Percentiles rank a stretch among this genome's conserved stretches.
Evolutionary conservation across 53 echinoderm and acorn worm species (phyloP).

Genomic region (Antedon mediterranea): DNA sequence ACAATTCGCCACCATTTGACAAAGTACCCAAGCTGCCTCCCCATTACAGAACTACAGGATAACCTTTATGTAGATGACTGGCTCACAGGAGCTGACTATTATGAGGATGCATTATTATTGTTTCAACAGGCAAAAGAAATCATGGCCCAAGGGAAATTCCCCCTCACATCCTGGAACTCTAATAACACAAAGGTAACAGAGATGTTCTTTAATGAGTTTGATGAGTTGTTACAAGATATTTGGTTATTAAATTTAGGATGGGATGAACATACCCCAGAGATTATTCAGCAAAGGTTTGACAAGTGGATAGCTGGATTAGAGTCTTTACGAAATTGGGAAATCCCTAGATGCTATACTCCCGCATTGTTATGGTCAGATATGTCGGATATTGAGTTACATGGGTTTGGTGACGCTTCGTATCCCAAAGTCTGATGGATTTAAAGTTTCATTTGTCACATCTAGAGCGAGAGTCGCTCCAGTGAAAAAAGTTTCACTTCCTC

Average conservation of each 20-base stretch:
- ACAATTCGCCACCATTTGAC: constrained; percentile 2
- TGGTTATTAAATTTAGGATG: neutral
- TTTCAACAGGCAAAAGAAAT: constrained; percentile 2
- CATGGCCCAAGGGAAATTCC: constrained; percentile 7
- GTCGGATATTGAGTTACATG: constrained; percentile 1
- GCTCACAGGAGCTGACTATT: constrained; percentile 13
- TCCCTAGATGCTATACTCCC: neutral
- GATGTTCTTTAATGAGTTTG: no score
- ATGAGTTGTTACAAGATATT: neutral
- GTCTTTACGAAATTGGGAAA: neutral
- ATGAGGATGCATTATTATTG: constrained; percentile 11
- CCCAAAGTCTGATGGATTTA: neutral
- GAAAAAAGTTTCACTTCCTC: constrained; percentile 8
- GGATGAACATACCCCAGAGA: neutral
- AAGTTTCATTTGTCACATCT: neutral
- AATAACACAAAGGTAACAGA: constrained; percentile 2
- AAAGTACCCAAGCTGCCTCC: neutral
- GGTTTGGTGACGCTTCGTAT: constrained; percentile 20
- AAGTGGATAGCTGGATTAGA: constrained; percentile 10
- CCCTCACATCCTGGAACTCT: constrained; percentile 8
- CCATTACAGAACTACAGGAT: constrained; percentile 8
- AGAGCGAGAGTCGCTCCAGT: constrained; percentile 9
- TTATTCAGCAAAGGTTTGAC: neutral
- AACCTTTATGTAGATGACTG: constrained; percentile 23
- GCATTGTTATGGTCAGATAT: neutral